Evolutionary conservation across 1,140 invertebrate genomes (phyloP).

Genomic region (Potamilus streckersoni): DNA sequence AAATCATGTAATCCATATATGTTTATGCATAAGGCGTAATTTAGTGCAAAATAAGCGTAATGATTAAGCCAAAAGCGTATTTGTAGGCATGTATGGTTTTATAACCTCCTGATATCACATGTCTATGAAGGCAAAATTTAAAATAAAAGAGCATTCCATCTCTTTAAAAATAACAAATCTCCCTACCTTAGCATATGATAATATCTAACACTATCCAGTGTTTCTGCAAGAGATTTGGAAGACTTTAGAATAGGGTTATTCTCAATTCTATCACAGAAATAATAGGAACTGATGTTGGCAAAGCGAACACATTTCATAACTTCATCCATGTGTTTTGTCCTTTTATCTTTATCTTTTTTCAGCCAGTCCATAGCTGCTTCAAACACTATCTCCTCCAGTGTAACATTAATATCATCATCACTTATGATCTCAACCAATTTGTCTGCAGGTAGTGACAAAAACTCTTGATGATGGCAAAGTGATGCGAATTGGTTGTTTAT

Average conservation of each 20-base stretch:
- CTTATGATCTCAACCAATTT: constrained; percentile 71
- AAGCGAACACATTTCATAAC: constrained; percentile 73
- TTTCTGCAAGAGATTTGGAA: constrained; percentile 41
- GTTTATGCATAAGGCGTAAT: no score
- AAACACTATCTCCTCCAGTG: constrained; percentile 73
- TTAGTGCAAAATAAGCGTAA: no score
- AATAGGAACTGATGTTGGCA: constrained; percentile 73
- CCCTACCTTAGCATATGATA: constrained; percentile 57
- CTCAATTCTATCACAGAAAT: constrained; percentile 73
- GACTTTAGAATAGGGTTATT: constrained; percentile 62
- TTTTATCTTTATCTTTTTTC: constrained; percentile 62
- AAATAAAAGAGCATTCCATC: no score
- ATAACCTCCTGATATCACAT: no score
- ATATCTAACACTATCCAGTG: constrained; percentile 51
- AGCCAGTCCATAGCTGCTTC: constrained; percentile 72
- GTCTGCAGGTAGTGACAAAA: constrained; percentile 58
- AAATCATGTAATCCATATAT: no score
- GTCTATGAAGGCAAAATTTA: no score
- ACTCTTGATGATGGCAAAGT: constrained; percentile 61
- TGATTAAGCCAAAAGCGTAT: no score
- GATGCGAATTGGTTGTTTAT: constrained; percentile 61
- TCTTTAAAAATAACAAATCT: not conserved
- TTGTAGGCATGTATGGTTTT: no score
- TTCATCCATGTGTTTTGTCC: constrained; percentile 51
- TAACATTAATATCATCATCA: constrained; percentile 72